Percentiles rank a stretch among this genome's conserved stretches.
These are phyloP conservation scores for Carcina quercana DNA, from an alignment of 2,888 invertebrate genomes.

Conservation along the genomic window DNA sequence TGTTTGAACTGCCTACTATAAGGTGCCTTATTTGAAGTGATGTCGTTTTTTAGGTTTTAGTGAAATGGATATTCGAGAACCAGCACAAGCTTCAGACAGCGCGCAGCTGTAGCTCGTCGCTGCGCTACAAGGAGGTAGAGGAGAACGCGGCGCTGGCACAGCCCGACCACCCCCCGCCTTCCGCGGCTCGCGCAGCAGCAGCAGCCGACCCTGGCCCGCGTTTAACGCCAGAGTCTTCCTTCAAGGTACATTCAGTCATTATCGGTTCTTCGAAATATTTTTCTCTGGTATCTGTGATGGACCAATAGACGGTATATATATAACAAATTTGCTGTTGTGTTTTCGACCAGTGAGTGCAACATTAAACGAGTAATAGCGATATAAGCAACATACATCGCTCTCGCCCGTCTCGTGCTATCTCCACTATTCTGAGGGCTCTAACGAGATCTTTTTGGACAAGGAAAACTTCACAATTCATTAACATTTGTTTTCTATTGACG, in stretches of 20 bases:
- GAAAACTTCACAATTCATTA: constrained; percentile 3
- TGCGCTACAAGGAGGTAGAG: constrained; percentile 65
- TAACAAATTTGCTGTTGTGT: background rate
- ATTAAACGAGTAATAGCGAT: too few relatives aligned
- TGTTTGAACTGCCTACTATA: too few relatives aligned
- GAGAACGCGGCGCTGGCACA: constrained; percentile 36
- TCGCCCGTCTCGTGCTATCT: too few relatives aligned
- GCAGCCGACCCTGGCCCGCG: constrained; percentile 41
- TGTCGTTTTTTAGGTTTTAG: constrained; percentile 64
- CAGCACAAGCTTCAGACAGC: constrained; percentile 81
- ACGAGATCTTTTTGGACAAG: background rate
- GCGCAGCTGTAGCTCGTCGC: constrained; percentile 72
- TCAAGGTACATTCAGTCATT: constrained; percentile 59
- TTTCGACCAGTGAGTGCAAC: too few relatives aligned
- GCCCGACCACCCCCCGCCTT: constrained; percentile 33
- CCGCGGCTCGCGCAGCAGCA: constrained; percentile 20
- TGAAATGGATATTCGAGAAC: constrained; percentile 80
- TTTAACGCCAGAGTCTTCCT: constrained; percentile 61
- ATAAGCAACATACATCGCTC: too few relatives aligned
- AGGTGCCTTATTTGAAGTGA: too few relatives aligned
- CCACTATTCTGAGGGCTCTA: too few relatives aligned
- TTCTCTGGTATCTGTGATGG: too few relatives aligned
- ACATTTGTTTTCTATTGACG: constrained; percentile 10
- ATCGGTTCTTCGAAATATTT: too few relatives aligned
- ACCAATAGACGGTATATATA: too few relatives aligned